Evolutionary conservation across 1,140 invertebrate genomes (phyloP).

Genomic region (Teleopsis dalmanni): DNA sequence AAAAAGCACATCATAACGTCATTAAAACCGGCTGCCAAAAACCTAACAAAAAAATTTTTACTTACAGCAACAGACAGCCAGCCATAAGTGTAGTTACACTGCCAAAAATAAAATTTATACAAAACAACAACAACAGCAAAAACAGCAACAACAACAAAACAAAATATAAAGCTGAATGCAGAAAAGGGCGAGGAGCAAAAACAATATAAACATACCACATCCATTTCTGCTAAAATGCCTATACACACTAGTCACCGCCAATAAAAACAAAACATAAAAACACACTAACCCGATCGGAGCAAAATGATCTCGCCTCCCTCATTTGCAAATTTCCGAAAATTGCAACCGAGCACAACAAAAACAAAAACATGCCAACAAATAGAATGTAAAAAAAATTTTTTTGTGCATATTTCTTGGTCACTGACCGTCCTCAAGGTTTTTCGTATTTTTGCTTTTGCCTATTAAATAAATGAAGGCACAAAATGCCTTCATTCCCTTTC

Average conservation of each 20-base stretch:
- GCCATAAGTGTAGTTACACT: too few relatives aligned
- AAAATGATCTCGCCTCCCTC: not conserved
- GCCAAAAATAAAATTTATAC: not conserved
- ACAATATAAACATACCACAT: not conserved
- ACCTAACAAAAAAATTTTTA: too few relatives aligned
- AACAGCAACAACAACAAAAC: not conserved
- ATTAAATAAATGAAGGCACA: too few relatives aligned
- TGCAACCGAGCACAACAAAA: not conserved
- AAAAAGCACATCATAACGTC: too few relatives aligned
- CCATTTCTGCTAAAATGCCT: too few relatives aligned
- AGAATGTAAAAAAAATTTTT: constrained; percentile 7
- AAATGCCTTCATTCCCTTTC: too few relatives aligned
- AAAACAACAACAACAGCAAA: not conserved
- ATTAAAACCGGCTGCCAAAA: too few relatives aligned
- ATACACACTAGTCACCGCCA: too few relatives aligned
- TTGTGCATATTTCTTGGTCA: constrained; percentile 26
- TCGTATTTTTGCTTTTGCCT: constrained; percentile 16
- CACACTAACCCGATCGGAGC: not conserved
- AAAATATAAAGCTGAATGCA: constrained; percentile 1
- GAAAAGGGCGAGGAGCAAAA: not conserved
- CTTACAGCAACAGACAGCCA: too few relatives aligned
- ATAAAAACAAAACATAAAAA: constrained; percentile 7
- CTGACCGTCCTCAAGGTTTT: constrained; percentile 45
- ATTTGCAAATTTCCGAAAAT: constrained; percentile 2
- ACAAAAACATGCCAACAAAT: not conserved